Evolutionary conservation across 2,888 invertebrate genomes (phyloP).

Genomic region (Sinopyrophorus schimmeli): DNA sequence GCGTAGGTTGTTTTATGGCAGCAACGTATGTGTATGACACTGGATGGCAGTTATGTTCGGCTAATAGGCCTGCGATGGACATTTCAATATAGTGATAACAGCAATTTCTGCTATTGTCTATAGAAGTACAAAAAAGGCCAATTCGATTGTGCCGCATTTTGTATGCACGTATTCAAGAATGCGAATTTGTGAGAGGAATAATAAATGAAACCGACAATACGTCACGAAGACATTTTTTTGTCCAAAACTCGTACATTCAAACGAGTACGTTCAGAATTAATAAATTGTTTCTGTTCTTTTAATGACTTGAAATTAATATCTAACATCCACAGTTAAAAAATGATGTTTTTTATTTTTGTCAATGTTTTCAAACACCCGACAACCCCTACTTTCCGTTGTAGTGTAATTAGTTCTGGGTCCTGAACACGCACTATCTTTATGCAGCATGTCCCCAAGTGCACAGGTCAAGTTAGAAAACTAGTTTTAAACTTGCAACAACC

Average conservation of each 20-base stretch:
- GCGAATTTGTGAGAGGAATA: slow-evolving; percentile 42
- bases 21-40: slow-evolving; percentile 49
- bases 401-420: slow-evolving; percentile 44
- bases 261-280: slow-evolving; percentile 35
- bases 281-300: slow-evolving; percentile 30
- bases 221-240: slow-evolving; percentile 34
- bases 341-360: slow-evolving; percentile 16
- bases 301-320: slow-evolving; percentile 21
- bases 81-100: slow-evolving; percentile 51
- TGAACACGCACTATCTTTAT: slow-evolving; percentile 43
- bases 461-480: slow-evolving; percentile 48
- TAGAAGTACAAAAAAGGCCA: slow-evolving; percentile 39
- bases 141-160: slow-evolving; percentile 41
- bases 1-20: slow-evolving; percentile 46
- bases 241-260: slow-evolving; percentile 31
- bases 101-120: slow-evolving; percentile 41
- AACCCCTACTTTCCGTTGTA: slow-evolving; percentile 23
- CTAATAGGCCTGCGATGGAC: slow-evolving; percentile 52
- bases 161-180: slow-evolving; percentile 41
- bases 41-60: slow-evolving; percentile 49
- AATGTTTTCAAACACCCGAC: slow-evolving; percentile 18
- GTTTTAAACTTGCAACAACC: slow-evolving; percentile 43
- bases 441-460: slow-evolving; percentile 46
- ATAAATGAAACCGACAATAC: slow-evolving; percentile 39
- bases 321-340: slow-evolving; percentile 8